A percentile compares a stretch with the other conserved stretches of the same genome.
Conservation (phyloP, 35 echinoderm and acorn worm species). For the Hemicentrotus pulcherrimus region DNA sequence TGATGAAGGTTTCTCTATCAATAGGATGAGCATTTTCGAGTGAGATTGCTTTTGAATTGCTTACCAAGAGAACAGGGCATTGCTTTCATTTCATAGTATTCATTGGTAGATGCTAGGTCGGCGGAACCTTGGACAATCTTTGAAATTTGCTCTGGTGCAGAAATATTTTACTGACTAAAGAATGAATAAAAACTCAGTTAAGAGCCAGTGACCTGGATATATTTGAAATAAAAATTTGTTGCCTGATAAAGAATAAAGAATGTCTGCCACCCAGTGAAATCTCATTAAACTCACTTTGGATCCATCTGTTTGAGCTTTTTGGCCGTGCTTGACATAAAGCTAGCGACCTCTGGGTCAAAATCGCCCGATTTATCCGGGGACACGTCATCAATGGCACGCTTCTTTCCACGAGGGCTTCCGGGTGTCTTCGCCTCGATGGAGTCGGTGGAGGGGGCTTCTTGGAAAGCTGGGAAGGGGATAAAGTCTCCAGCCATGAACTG, state of each 20-base stretch:
- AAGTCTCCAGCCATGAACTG: constrained; percentile 24
- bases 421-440: not conserved
- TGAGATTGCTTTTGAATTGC: too few relatives aligned
- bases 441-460: not conserved
- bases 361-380: constrained; percentile 48
- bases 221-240: too few relatives aligned
- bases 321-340: constrained; percentile 58
- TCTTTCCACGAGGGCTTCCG: not conserved
- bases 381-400: constrained; percentile 6
- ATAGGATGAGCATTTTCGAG: too few relatives aligned
- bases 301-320: constrained; percentile 87
- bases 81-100: too few relatives aligned
- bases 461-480: constrained; percentile 7
- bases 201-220: too few relatives aligned
- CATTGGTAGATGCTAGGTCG: too few relatives aligned
- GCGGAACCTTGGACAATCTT: too few relatives aligned
- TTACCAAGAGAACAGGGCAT: too few relatives aligned
- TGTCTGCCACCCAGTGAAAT: not conserved
- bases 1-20: too few relatives aligned
- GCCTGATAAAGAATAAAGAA: not conserved
- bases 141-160: not conserved
- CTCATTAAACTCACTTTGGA: constrained; percentile 72
- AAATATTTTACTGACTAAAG: not conserved
- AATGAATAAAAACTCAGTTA: not conserved
- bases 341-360: constrained; percentile 79